These are phyloP conservation scores for Acanthaster planci DNA, from an alignment of 35 echinoderm and acorn worm species.

Conservation along the genomic window DNA sequence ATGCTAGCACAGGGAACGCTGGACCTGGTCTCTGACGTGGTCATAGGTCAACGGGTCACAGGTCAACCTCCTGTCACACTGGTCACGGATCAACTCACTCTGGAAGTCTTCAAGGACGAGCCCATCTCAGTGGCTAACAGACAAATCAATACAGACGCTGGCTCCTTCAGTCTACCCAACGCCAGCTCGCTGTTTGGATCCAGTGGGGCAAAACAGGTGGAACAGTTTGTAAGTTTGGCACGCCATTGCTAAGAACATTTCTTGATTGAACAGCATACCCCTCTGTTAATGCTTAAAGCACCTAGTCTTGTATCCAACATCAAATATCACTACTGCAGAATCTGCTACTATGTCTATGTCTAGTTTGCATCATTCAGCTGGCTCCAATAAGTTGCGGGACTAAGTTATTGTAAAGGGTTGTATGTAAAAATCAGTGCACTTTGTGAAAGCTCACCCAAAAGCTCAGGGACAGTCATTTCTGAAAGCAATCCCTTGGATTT, in stretches of 20 bases:
- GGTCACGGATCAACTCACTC: neutral
- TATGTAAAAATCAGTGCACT: no score
- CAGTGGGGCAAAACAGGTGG: neutral
- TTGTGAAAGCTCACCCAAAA: no score
- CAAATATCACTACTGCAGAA: neutral
- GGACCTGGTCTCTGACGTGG: neutral
- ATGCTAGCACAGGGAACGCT: slow-evolving; percentile 11
- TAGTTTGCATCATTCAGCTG: no score
- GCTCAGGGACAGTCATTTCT: no score
- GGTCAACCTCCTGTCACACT: slow-evolving; percentile 38
- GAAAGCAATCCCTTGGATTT: no score
- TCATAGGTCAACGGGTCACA: slow-evolving; percentile 18
- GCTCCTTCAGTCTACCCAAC: slow-evolving; percentile 25
- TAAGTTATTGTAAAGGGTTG: no score
- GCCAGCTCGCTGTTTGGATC: slow-evolving; percentile 5
- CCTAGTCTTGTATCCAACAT: neutral
- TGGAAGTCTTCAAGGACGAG: slow-evolving; percentile 22
- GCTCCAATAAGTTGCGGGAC: no score
- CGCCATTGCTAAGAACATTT: neutral
- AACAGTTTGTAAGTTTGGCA: slow-evolving; percentile 10
- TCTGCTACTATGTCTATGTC: no score
- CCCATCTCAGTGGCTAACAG: neutral
- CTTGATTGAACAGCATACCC: neutral
- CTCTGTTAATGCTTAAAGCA: neutral
- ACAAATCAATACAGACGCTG: neutral